Evolutionary conservation across 2,113 vertebrate genomes (phyloP).

Genomic region (Okapia johnstoni): DNA sequence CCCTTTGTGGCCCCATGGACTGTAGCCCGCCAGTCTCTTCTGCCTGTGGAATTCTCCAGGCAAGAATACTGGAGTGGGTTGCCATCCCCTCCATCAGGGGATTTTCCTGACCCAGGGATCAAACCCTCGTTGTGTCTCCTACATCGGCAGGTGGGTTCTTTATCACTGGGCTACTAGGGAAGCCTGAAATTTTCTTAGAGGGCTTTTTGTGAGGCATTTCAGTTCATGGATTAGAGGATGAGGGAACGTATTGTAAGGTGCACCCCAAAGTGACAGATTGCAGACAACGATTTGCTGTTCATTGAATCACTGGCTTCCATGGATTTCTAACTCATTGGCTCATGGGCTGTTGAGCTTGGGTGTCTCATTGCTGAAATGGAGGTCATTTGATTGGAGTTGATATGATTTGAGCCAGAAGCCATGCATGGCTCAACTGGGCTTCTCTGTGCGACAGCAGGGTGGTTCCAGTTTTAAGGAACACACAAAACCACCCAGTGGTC

Average conservation of each 20-base stretch:
- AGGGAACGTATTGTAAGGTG: fast-evolving
- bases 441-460: fast-evolving
- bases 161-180: not conserved
- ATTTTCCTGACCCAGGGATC: not conserved
- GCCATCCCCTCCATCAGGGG: not conserved
- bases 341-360: fast-evolving
- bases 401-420: fast-evolving
- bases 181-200: not conserved
- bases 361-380: no score
- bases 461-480: no score
- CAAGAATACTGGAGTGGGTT: not conserved
- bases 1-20: not conserved
- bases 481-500: fast-evolving
- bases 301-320: fast-evolving
- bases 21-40: not conserved
- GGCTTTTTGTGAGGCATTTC: not conserved
- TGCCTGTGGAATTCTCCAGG: not conserved
- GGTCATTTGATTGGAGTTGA: no score
- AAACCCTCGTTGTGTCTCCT: not conserved
- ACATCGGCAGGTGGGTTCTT: not conserved
- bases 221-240: fast-evolving
- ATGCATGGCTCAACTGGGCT: fast-evolving
- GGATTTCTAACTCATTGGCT: fast-evolving
- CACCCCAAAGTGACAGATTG: fast-evolving
- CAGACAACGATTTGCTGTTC: fast-evolving